Conservation (phyloP, 2,797 vertebrate species). For the Sebastes miniatus region DNA sequence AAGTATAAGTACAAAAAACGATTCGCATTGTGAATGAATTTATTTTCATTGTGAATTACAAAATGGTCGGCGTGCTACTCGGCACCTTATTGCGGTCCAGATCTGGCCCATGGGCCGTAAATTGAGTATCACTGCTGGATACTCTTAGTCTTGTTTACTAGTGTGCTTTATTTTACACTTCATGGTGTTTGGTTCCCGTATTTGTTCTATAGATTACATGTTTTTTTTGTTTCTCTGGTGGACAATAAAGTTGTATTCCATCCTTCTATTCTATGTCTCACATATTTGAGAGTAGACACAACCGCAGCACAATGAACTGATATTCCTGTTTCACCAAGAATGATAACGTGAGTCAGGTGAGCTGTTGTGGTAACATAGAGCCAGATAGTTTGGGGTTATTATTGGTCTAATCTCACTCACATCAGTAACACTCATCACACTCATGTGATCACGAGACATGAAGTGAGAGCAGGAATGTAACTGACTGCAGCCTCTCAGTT, state of each 20-base stretch:
- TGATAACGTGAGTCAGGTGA: not conserved
- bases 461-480: conserved; percentile 28
- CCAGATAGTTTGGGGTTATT: not conserved
- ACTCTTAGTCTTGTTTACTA: not conserved
- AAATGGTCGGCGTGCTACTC: rapidly evolving
- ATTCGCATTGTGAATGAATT: too few relatives aligned
- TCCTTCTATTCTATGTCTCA: not conserved
- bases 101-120: too few relatives aligned
- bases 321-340: not conserved
- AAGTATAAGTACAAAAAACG: too few relatives aligned
- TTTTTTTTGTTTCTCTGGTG: not conserved
- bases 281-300: not conserved
- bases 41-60: too few relatives aligned
- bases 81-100: rapidly evolving
- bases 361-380: not conserved
- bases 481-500: conserved; percentile 17
- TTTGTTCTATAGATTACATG: not conserved
- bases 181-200: not conserved
- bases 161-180: not conserved
- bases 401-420: conserved; percentile 5
- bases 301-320: not conserved
- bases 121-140: not conserved
- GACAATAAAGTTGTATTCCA: not conserved
- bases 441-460: conserved; percentile 35
- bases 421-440: not conserved